Evolutionary conservation across 1,140 invertebrate genomes (phyloP), one percentile per base, ranked within the genome.

Genomic region (Brachionus rubens): DNA sequence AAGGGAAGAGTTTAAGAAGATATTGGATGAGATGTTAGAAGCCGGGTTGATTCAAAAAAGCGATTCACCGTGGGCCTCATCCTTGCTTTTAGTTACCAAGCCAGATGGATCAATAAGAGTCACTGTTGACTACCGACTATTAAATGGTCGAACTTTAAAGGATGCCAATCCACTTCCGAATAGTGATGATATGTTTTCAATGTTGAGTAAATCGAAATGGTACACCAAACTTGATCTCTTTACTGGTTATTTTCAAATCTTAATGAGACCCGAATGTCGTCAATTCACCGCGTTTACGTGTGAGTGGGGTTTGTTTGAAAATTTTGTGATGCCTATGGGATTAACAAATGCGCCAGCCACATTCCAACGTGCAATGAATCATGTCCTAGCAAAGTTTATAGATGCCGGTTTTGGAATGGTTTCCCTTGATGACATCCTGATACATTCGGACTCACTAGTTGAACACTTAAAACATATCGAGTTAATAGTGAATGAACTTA

Each of bases 21-120:
- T n/a, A n/a, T n/a, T n/a, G n/a, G 48, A 52, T 12, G 48, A 52
- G 16, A 52, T 52, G 48, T 52, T 52, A 21, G 12, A 21, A 21
- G 48, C 48, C 7, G 48, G 12, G 16, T 24, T 52, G 16, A 52
- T 77, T 12, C 2, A 47, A 24, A n/a, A 78, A 82, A 24, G 76
- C 52, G 21, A 2, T 19, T 33, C 41, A 3, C 68, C 47, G 14
- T 75, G 68, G 68, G 40, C 68, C 9, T 48, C 47, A 28, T 43
- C 68, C 3, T 28, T 54, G 0, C 19, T 52, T 3, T 28, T 75
- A 4, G 21, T 75, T 12, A 48, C n/a, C 14, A 75, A 75, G 28
- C 21, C 16, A 16, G 24, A 48, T 7, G 46, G 68, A n/a, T 28
- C 48, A 1, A 9, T 75, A 3, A 7, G 21, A 6, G 10, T 52